Percentiles rank a stretch among this genome's conserved stretches.
These are phyloP conservation scores for Ceuthmochares aereus DNA, from an alignment of 2,113 vertebrate genomes.

Conservation along the genomic window DNA sequence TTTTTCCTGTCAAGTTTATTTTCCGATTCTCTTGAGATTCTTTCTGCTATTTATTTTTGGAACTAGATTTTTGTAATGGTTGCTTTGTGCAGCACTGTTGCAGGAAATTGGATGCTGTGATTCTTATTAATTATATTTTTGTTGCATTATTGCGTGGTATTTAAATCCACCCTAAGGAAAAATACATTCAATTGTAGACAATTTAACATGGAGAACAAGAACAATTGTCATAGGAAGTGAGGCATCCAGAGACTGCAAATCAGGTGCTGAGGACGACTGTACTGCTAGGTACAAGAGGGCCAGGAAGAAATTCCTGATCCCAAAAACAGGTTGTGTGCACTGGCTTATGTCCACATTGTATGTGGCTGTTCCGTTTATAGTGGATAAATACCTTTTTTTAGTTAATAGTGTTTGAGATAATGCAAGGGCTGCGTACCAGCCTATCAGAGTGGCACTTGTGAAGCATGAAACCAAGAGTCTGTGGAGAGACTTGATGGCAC, in stretches of 20 bases:
- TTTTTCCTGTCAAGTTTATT: not conserved
- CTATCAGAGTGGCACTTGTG: not conserved
- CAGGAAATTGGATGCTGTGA: not conserved
- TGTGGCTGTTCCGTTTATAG: not conserved
- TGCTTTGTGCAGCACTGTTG: not conserved
- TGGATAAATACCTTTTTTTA: not conserved
- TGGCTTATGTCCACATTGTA: not conserved
- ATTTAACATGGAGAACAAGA: not conserved
- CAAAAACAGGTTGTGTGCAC: not conserved
- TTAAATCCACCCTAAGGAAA: not conserved
- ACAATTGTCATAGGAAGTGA: not conserved
- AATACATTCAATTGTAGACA: not conserved
- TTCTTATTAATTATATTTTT: not conserved
- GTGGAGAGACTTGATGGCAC: not conserved
- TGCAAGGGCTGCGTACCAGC: not conserved
- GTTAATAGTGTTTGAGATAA: not conserved
- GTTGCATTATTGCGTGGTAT: not conserved
- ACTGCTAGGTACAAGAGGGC: not conserved
- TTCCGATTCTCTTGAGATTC: not conserved
- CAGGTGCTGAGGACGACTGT: not conserved
- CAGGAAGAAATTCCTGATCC: not conserved
- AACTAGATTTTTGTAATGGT: not conserved
- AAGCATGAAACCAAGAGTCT: rapidly evolving
- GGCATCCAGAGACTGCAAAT: not conserved
- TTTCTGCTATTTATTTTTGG: not conserved